A percentile compares a stretch with the other conserved stretches of the same genome.
Conservation (phyloP, 2,888 invertebrate genomes). For the Morinoia aosen region DNA sequence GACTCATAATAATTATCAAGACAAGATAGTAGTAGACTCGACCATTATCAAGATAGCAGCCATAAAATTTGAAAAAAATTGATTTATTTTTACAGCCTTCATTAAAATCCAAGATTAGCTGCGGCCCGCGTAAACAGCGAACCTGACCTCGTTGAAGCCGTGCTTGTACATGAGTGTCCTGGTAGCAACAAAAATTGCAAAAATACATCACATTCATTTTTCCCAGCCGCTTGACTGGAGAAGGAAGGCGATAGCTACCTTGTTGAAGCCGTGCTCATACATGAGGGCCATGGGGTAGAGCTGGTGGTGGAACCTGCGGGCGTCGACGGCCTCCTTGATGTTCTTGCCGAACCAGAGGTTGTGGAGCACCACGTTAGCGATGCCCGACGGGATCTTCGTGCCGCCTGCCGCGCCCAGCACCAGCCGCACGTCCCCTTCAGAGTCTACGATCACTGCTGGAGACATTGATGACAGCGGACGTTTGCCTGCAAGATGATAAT, state of each 20-base stretch:
- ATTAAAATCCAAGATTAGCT: no score
- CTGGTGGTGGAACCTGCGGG: slow-evolving; percentile 87
- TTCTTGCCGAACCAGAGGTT: slow-evolving; percentile 83
- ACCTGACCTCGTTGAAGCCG: background rate
- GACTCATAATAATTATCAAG: no score
- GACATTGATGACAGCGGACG: slow-evolving; percentile 92
- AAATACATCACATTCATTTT: slow-evolving; percentile 80
- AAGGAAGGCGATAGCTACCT: slow-evolving; percentile 75
- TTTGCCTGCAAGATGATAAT: slow-evolving; percentile 75
- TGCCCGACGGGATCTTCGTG: slow-evolving; percentile 56
- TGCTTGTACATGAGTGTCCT: background rate
- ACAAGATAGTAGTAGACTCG: no score
- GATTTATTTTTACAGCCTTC: no score
- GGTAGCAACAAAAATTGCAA: slow-evolving; percentile 75
- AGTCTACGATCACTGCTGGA: slow-evolving; percentile 82
- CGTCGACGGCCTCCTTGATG: slow-evolving; percentile 85
- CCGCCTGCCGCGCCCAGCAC: slow-evolving; percentile 65
- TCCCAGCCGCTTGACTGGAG: slow-evolving; percentile 79
- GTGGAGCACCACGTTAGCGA: slow-evolving; percentile 74
- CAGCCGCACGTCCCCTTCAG: slow-evolving; percentile 77
- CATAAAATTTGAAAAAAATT: no score
- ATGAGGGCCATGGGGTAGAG: slow-evolving; percentile 80
- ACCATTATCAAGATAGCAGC: no score
- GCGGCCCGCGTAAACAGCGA: no score
- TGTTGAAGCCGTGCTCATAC: slow-evolving; percentile 81